A percentile compares a stretch with the other conserved stretches of the same genome.
phyloP scores from a whole-genome alignment of 2,113 vertebrate species.

The Pygoscelis adeliae region DNA sequence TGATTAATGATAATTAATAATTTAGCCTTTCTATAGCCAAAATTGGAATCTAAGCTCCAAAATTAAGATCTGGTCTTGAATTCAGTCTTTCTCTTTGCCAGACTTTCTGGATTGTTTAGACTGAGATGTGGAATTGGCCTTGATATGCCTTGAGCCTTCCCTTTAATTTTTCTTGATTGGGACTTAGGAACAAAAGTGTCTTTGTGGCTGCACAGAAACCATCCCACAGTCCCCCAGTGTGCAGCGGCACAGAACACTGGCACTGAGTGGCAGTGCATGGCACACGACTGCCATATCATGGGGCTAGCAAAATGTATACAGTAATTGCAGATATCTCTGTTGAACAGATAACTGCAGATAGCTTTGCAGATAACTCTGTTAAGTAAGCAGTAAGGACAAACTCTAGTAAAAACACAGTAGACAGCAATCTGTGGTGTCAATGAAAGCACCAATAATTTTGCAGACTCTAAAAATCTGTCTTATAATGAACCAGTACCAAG shows the following conservation, averaged over 20 bases:
- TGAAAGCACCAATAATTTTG: neutral
- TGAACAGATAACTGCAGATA: neutral
- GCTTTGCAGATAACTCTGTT: neutral
- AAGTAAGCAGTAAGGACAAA: neutral
- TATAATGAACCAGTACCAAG: neutral
- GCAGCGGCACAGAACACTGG: neutral
- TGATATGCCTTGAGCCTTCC: neutral
- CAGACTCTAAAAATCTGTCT: neutral
- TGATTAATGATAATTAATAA: neutral
- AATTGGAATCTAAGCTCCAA: neutral
- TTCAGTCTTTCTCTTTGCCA: neutral
- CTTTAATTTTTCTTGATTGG: neutral
- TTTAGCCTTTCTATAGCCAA: neutral
- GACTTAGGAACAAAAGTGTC: neutral
- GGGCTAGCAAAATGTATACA: neutral
- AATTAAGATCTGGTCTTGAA: neutral
- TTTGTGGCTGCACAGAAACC: neutral
- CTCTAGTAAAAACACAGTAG: neutral
- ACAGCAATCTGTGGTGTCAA: neutral
- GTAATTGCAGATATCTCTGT: neutral
- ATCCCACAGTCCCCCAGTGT: no score
- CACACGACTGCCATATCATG: neutral
- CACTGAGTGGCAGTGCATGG: neutral
- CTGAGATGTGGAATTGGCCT: neutral
- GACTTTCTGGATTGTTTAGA: neutral